These are phyloP conservation scores for Trogon surrucura DNA, from an alignment of 2,113 vertebrate genomes.

Conservation along the genomic window DNA sequence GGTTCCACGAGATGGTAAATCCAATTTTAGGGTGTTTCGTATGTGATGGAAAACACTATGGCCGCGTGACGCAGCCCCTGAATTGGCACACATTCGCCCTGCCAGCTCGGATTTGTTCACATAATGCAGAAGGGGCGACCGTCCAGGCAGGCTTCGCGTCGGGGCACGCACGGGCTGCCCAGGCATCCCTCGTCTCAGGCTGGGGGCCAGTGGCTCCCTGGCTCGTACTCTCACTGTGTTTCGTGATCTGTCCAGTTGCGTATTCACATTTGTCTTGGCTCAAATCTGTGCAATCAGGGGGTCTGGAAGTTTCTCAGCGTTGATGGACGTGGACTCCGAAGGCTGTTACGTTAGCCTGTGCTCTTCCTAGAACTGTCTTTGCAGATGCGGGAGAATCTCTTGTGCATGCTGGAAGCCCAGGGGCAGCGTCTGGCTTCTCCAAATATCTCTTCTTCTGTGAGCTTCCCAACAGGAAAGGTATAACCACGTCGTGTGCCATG, in stretches of 20 bases:
- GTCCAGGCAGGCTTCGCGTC: neutral
- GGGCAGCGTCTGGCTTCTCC: neutral
- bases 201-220: neutral
- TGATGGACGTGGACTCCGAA: neutral
- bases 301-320: neutral
- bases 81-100: slow-evolving; percentile 36
- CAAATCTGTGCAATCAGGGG: neutral
- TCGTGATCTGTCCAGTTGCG: neutral
- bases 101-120: slow-evolving; percentile 15
- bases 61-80: neutral
- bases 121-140: neutral
- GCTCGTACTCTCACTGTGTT: neutral
- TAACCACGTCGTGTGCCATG: neutral
- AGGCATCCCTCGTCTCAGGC: neutral
- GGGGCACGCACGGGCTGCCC: neutral
- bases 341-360: neutral
- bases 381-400: neutral
- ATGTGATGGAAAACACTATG: slow-evolving; percentile 11
- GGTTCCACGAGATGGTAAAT: slow-evolving; percentile 52
- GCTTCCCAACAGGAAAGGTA: neutral
- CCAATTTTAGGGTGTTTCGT: slow-evolving; percentile 56
- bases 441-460: neutral
- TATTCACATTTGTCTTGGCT: fast-evolving
- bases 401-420: neutral
- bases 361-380: neutral